Conservation (phyloP, 2,113 vertebrate genomes). For the Ceratotherium simum region DNA sequence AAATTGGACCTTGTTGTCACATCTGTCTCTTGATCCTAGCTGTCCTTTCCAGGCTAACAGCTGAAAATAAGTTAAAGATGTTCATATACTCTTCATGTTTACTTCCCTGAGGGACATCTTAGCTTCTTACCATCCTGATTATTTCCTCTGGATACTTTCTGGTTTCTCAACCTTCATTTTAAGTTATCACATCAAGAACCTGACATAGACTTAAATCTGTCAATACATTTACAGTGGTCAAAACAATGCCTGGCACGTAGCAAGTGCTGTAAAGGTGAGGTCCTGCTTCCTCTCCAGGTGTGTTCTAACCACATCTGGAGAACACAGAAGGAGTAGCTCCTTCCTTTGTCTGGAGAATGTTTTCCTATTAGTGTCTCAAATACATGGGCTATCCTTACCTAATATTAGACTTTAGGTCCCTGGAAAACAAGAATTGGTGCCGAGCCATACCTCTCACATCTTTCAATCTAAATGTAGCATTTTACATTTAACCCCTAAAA, state of each 20-base stretch:
- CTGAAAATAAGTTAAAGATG: neutral
- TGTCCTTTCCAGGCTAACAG: neutral
- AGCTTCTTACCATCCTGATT: neutral
- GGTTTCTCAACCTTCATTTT: neutral
- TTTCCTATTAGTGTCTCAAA: neutral
- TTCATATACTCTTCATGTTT: neutral
- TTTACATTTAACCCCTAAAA: neutral
- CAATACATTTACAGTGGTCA: neutral
- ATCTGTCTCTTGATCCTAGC: neutral
- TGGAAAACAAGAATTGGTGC: neutral
- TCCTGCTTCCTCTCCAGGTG: neutral
- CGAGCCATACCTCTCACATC: neutral
- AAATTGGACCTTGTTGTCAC: neutral
- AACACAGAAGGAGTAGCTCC: neutral
- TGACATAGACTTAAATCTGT: neutral
- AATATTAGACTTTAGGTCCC: neutral
- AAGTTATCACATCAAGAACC: neutral
- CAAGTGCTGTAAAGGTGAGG: neutral
- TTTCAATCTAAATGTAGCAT: neutral
- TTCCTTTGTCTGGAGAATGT: neutral
- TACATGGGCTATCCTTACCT: too few species aligned
- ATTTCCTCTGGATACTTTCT: neutral
- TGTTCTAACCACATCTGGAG: neutral
- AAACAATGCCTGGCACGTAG: neutral
- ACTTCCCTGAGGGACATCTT: neutral